Base-by-base conservation (phyloP, 2,888 invertebrate genomes). In the Meteorus colon region DNA sequence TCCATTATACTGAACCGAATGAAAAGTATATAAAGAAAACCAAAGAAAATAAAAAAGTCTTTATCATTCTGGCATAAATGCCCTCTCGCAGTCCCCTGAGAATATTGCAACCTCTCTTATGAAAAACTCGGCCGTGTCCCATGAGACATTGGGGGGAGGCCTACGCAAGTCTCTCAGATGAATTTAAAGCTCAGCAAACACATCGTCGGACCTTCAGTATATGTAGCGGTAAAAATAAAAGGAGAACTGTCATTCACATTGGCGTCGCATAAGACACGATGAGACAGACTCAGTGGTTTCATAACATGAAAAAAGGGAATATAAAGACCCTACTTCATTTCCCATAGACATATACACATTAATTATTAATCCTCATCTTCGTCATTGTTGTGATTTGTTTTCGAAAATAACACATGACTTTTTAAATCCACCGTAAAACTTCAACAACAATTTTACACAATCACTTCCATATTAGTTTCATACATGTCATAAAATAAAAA, bases 201-300 rank as follows among this genome's bases (percentile, higher is more conserved):
- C 51, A 45, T 68, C 68, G 55, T 68, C 19, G 68, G n/a, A 31
- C 34, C 68, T 68, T 27, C 29, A 48, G 51, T 55, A 29, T 31
- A 63, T 19, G 19, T 45, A 66, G 34, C 41, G 37, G 66, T 41
- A 29, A 59, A 45, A 74, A 65, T 51, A 66, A 75, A 73, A 73
- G 66, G 70, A 48, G 73, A 41, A 68, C 37, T 60, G 48, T 66
- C 31, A 37, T 70, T 19, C 5, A 60, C 59, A 59, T 70, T 55
- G 59, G 59, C 51, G 59, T 59, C 70, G 19, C 37, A 70, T 70
- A 60, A 70, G 34, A 70, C 48, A 19, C 45, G 69, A 66, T 34
- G 48, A 62, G 60, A 24, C 67, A 75, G 78, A 76, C 74, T 73
- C 67, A 62, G 63, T n/a, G 76, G 48, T 55, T 19, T 19, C n/a